Percentiles rank a stretch among this genome's conserved stretches.
Evolutionary conservation across 2,113 vertebrate species (phyloP).

Genomic region (Xenopus tropicalis): DNA sequence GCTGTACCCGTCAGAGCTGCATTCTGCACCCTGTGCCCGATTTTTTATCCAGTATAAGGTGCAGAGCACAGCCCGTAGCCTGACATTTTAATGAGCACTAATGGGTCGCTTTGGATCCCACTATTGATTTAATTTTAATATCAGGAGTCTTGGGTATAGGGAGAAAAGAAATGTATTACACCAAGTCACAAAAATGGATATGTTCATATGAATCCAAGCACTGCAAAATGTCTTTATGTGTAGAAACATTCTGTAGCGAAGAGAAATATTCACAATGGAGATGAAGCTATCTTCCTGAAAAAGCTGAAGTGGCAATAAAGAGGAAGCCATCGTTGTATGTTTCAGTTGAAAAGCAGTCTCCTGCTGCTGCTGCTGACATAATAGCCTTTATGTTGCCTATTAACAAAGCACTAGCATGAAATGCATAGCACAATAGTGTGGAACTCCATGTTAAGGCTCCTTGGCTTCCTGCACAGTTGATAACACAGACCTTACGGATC

Average conservation of each 20-base stretch:
- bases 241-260: neutral
- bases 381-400: conserved; percentile 26
- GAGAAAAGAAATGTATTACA: no score
- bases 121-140: no score
- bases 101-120: no score
- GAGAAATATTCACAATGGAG: conserved; percentile 1
- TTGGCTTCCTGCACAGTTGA: conserved; percentile 27
- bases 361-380: no score
- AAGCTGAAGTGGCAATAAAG: conserved; percentile 7
- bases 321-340: conserved; percentile 7
- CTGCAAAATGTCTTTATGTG: neutral
- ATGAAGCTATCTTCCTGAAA: conserved; percentile 10
- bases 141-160: no score
- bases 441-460: conserved; percentile 10
- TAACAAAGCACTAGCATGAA: conserved; percentile 22
- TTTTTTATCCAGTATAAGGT: no score
- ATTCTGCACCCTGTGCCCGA: no score
- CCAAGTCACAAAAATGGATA: no score
- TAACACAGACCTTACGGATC: conserved; percentile 12
- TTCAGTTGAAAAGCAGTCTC: neutral
- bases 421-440: neutral
- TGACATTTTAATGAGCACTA: no score
- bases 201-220: no score
- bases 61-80: no score
- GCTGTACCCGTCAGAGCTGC: no score